Percentiles rank a stretch among this genome's conserved stretches.
Conservation (phyloP, 2,888 invertebrate genomes). For the Brassicogethes aeneus region DNA sequence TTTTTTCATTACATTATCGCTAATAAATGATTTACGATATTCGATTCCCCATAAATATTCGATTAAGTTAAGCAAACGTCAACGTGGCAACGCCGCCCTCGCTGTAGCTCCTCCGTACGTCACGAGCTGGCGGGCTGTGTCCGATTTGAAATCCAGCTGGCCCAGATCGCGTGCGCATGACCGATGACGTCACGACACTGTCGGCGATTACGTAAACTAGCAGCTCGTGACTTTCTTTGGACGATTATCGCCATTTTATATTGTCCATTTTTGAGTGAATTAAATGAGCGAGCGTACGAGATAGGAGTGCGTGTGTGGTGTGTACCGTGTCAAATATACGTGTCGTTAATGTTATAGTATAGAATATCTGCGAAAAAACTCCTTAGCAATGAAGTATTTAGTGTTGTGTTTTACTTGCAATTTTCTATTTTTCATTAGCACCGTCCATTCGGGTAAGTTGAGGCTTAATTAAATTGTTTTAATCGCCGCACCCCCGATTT, state of each 20-base stretch:
- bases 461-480: background rate
- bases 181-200: conserved; percentile 21
- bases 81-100: too few relatives aligned
- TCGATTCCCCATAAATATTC: too few relatives aligned
- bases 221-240: conserved; percentile 33
- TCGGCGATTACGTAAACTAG: conserved; percentile 33
- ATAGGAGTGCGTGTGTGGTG: conserved; percentile 27
- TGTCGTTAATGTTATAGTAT: conserved; percentile 22
- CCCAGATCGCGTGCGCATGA: too few relatives aligned
- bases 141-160: too few relatives aligned
- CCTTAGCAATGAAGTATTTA: conserved; percentile 33
- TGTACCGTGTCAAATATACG: conserved; percentile 17
- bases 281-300: conserved; percentile 26
- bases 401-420: conserved; percentile 31
- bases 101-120: too few relatives aligned
- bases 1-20: too few relatives aligned
- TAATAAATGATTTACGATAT: too few relatives aligned
- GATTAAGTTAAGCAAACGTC: too few relatives aligned
- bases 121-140: too few relatives aligned
- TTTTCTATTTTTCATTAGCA: conserved; percentile 31
- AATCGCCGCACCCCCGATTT: background rate
- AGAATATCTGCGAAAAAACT: conserved; percentile 15
- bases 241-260: conserved; percentile 34
- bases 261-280: conserved; percentile 26
- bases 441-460: conserved; percentile 28